Conservation (phyloP, 2,888 invertebrate genomes). For the Drosophila setosimentum region DNA sequence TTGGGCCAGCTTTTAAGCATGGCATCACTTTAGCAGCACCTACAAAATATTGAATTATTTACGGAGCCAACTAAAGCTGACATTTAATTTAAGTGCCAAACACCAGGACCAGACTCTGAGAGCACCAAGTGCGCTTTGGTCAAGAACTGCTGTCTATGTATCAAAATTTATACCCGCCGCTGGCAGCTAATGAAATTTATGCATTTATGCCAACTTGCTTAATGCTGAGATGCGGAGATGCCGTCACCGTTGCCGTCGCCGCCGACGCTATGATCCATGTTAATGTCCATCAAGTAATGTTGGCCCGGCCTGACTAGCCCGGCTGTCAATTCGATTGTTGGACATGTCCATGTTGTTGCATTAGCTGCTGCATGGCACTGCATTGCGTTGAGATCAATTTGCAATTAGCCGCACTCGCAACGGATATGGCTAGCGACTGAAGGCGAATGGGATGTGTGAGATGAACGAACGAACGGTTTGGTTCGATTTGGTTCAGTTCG, state of each 20-base stretch:
- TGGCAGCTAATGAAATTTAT: slow-evolving; percentile 79
- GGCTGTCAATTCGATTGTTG: slow-evolving; percentile 80
- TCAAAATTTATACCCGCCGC: slow-evolving; percentile 33
- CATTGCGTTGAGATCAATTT: slow-evolving; percentile 75
- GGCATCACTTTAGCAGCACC: slow-evolving; percentile 38
- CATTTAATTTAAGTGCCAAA: slow-evolving; percentile 80
- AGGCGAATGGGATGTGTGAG: slow-evolving; percentile 20
- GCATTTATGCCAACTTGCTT: slow-evolving; percentile 76
- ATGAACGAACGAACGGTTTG: slow-evolving; percentile 5
- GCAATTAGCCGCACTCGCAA: slow-evolving; percentile 79
- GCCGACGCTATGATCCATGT: slow-evolving; percentile 74
- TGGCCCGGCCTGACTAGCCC: slow-evolving; percentile 32
- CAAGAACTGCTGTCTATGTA: slow-evolving; percentile 58
- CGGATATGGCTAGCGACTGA: slow-evolving; percentile 62
- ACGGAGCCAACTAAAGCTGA: slow-evolving; percentile 64
- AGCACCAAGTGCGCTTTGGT: neutral
- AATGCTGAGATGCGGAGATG: slow-evolving; percentile 41
- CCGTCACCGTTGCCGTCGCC: neutral
- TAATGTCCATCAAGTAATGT: slow-evolving; percentile 79
- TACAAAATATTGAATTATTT: slow-evolving; percentile 69
- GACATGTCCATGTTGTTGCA: slow-evolving; percentile 74
- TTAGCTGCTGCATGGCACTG: slow-evolving; percentile 20
- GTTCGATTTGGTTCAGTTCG: neutral
- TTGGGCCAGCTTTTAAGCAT: slow-evolving; percentile 8
- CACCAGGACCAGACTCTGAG: slow-evolving; percentile 43